Conservation (phyloP, 2,888 invertebrate genomes). For the Emmelina monodactyla region DNA sequence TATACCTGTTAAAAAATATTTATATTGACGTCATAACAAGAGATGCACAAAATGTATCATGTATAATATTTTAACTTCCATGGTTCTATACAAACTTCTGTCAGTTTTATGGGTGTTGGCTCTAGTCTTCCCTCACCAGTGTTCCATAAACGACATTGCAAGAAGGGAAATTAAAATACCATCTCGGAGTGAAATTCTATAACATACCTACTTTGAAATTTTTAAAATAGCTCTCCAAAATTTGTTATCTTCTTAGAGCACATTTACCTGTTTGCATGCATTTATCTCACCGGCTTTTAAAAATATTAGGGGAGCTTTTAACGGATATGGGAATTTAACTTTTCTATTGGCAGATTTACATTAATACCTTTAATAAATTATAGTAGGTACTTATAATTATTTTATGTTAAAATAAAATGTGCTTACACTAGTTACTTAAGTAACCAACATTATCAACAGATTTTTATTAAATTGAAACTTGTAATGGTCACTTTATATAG, state of each 20-base stretch:
- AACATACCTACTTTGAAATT: constrained; percentile 24
- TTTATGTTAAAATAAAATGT: constrained; percentile 5
- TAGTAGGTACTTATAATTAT: constrained; percentile 19
- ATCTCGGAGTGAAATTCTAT: constrained; percentile 17
- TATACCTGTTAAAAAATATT: no score
- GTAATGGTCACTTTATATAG: neutral
- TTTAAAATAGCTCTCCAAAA: constrained; percentile 34
- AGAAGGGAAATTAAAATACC: constrained; percentile 12
- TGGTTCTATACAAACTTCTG: neutral
- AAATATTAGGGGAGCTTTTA: constrained; percentile 41
- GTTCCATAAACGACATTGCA: constrained; percentile 20
- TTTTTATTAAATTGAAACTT: no score
- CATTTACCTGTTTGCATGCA: constrained; percentile 53
- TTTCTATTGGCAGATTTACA: constrained; percentile 49
- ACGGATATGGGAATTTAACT: constrained; percentile 29
- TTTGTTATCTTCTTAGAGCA: constrained; percentile 41
- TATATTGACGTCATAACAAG: no score
- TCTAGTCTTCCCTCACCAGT: constrained; percentile 35
- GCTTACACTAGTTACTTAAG: constrained; percentile 8
- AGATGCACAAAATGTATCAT: constrained; percentile 1
- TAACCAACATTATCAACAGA: no score
- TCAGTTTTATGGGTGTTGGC: constrained; percentile 18
- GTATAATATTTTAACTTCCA: neutral
- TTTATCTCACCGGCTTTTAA: constrained; percentile 48
- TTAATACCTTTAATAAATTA: constrained; percentile 27